Evolutionary conservation across 2,797 vertebrate genomes (phyloP).

Genomic region (Microctenopoma stevenorrisi): DNA sequence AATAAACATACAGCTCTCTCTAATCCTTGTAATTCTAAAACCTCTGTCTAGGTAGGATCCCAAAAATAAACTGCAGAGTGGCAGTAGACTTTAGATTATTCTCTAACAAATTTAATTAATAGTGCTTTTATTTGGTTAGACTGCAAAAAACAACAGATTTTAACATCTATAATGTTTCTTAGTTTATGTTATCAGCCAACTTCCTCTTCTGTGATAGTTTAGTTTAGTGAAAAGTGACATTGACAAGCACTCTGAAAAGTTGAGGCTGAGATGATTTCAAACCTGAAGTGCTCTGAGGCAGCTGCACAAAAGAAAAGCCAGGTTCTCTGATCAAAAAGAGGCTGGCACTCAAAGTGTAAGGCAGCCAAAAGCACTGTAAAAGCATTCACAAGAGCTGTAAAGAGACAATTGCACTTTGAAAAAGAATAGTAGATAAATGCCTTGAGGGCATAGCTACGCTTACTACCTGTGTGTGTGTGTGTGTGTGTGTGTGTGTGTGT

Average conservation of each 20-base stretch:
- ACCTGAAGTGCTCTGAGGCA: constrained; percentile 43
- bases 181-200: constrained; percentile 14
- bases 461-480: constrained; percentile 3
- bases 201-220: constrained; percentile 40
- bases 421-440: constrained; percentile 35
- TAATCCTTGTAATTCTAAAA: neutral
- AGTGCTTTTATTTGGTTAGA: neutral
- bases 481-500: constrained; percentile 7
- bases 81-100: too few relatives aligned
- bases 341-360: constrained; percentile 33
- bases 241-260: constrained; percentile 39
- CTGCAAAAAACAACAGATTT: too few relatives aligned
- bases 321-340: constrained; percentile 59
- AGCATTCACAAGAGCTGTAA: constrained; percentile 40
- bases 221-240: constrained; percentile 39
- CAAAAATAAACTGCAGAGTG: too few relatives aligned
- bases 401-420: constrained; percentile 48
- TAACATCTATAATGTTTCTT: neutral
- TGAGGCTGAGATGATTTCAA: constrained; percentile 43
- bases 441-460: constrained; percentile 41
- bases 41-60: constrained; percentile 4
- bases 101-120: too few relatives aligned
- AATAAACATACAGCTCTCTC: constrained; percentile 2
- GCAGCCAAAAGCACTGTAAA: constrained; percentile 29
- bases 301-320: constrained; percentile 28